These are phyloP conservation scores for Sycobia sp. DNA, from an alignment of 1,140 invertebrate genomes.

Conservation along the genomic window DNA sequence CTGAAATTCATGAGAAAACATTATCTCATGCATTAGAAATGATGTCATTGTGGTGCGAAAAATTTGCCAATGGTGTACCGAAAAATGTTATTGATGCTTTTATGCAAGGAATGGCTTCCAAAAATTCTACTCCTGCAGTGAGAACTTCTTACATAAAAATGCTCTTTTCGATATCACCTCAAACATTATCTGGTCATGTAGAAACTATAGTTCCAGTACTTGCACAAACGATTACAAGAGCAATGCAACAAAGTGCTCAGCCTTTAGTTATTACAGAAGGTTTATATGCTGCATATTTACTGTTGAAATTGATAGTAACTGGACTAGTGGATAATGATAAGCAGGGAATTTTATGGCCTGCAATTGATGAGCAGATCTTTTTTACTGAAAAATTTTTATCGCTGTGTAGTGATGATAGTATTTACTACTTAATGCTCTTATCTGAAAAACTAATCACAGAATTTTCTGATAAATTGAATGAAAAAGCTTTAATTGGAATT, in stretches of 20 bases:
- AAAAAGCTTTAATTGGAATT: conserved; percentile 61
- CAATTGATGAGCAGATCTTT: conserved; percentile 78
- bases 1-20: conserved; percentile 92
- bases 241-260: conserved; percentile 60
- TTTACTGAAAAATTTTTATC: conserved; percentile 81
- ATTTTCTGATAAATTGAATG: conserved; percentile 66
- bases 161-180: conserved; percentile 44
- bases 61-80: conserved; percentile 72
- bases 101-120: conserved; percentile 79
- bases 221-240: conserved; percentile 48
- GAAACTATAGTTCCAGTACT: conserved; percentile 49
- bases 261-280: conserved; percentile 76
- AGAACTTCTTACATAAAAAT: conserved; percentile 72
- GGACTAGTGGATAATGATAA: conserved; percentile 65
- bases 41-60: conserved; percentile 78
- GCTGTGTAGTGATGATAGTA: conserved; percentile 71
- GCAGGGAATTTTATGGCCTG: conserved; percentile 69
- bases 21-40: conserved; percentile 80
- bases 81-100: conserved; percentile 76
- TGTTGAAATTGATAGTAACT: conserved; percentile 69
- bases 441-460: conserved; percentile 70
- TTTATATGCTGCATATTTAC: conserved; percentile 74
- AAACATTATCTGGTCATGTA: conserved; percentile 41
- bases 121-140: conserved; percentile 78
- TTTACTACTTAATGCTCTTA: conserved; percentile 68